These are phyloP conservation scores for Sylvietta virens DNA, from an alignment of 2,113 vertebrate genomes.

Conservation along the genomic window DNA sequence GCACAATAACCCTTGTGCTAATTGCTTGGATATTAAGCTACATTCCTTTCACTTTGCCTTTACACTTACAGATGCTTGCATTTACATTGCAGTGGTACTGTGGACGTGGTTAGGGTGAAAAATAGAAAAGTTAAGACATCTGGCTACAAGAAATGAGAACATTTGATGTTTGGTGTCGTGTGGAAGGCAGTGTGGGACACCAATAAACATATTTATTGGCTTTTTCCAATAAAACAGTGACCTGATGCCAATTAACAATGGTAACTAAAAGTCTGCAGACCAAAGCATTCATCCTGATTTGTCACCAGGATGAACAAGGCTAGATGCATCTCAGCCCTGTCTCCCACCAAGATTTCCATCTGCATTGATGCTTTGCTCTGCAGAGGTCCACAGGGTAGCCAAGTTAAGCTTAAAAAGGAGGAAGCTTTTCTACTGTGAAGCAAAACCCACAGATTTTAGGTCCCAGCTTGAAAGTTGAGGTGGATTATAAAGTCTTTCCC, in stretches of 20 bases:
- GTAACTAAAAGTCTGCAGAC: background rate
- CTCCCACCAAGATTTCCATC: background rate
- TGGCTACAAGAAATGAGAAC: background rate
- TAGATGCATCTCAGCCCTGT: background rate
- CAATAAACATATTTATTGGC: background rate
- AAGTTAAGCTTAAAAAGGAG: background rate
- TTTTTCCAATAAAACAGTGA: background rate
- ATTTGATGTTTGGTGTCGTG: background rate
- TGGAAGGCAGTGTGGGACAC: background rate
- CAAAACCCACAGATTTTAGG: background rate
- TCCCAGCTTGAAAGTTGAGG: background rate
- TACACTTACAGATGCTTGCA: background rate
- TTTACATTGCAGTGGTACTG: background rate
- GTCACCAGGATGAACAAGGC: background rate
- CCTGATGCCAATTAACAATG: background rate
- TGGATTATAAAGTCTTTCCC: background rate
- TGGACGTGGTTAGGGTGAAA: background rate
- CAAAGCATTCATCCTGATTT: background rate
- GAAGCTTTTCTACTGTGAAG: background rate
- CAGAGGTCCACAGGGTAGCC: background rate
- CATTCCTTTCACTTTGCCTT: conserved; percentile 39
- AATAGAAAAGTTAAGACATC: background rate
- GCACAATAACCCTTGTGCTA: conserved; percentile 48
- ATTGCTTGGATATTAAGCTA: conserved; percentile 35
- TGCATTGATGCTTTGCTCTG: background rate